Evolutionary conservation across 2,113 vertebrate species (phyloP).

Genomic region (Oreochromis tanganicae): DNA sequence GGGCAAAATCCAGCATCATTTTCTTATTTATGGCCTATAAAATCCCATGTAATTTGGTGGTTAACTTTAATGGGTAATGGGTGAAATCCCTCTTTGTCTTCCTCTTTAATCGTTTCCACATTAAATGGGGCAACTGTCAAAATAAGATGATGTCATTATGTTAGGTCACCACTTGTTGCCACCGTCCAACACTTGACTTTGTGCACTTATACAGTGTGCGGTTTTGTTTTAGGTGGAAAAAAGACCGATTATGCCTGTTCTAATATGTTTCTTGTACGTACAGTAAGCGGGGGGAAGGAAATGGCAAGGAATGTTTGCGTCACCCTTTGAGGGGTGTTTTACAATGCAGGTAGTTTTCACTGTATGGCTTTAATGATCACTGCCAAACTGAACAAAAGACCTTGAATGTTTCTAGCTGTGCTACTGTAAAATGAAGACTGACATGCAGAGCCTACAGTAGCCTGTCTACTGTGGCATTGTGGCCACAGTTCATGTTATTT

Average conservation of each 20-base stretch:
- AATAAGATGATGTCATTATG: constrained; percentile 63
- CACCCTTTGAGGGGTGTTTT: constrained; percentile 16
- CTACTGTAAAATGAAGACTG: constrained; percentile 35
- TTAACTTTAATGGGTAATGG: constrained; percentile 71
- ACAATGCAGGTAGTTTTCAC: constrained; percentile 12
- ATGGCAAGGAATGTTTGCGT: constrained; percentile 19
- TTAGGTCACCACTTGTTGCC: constrained; percentile 50
- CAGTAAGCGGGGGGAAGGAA: neutral
- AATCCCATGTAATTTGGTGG: constrained; percentile 69
- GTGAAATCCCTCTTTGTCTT: constrained; percentile 70
- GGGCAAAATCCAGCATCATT: constrained; percentile 60
- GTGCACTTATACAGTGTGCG: neutral
- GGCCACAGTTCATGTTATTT: constrained; percentile 42
- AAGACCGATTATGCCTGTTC: neutral
- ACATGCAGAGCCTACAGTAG: constrained; percentile 34
- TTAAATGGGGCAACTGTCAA: constrained; percentile 65
- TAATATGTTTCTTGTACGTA: neutral
- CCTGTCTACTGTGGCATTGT: constrained; percentile 28
- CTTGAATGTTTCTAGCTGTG: neutral
- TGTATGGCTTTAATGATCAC: neutral
- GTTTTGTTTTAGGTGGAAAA: neutral
- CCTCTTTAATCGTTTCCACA: constrained; percentile 68
- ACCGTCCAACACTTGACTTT: constrained; percentile 42
- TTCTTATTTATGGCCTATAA: constrained; percentile 71
- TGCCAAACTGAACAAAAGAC: neutral